Base-by-base conservation (phyloP, 2,113 vertebrate genomes). In the Oryzias melastigma region DNA sequence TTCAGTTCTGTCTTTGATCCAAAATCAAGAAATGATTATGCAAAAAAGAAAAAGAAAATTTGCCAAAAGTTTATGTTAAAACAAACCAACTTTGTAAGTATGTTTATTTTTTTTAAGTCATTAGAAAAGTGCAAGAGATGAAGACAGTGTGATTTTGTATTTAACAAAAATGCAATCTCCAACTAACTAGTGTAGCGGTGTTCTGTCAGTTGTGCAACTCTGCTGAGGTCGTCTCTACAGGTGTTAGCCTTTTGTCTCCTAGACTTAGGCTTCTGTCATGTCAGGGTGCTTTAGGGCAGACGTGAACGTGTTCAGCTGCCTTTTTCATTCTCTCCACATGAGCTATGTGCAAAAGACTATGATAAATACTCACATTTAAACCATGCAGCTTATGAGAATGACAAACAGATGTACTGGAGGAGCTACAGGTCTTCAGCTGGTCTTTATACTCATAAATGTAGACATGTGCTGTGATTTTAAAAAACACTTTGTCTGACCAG, bases 1-100 rank as follows among this genome's bases (percentile, higher is more conserved):
- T 70, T 65, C 15, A 14, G 5, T 47, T 18, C 27, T 12, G 22
- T 64, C n/a, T 68, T 45, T 41, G 41, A 60, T 41, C 17, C 44
- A 56, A 29, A 53, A 50, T 18, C 42, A 61, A 24, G 44, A 16
- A 14, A n/a, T 29, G 14, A 55, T 53, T 17, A 20, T 43, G 14
- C 15, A 62, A 17, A 58, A 58, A 40, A 7, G 25, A 35, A 41
- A 17, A 16, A 24, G 22, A 22, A 17, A 16, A 52, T 3, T 4
- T 22, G 7, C 22, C 7, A 44, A 44, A 17, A 5, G 14, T 44
- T 44, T 27, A 55, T 19, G 42, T 55, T 18, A 52, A 64, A 17
- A 44, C 14, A 55, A 43, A 35, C 6, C 35, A 45, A 16, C 42
- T 35, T 20, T 51, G 16, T 53, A 24, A 58, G 47, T 22, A 52